These are phyloP conservation scores for Mesoligia furuncula DNA, from an alignment of 2,888 invertebrate genomes.

Conservation along the genomic window DNA sequence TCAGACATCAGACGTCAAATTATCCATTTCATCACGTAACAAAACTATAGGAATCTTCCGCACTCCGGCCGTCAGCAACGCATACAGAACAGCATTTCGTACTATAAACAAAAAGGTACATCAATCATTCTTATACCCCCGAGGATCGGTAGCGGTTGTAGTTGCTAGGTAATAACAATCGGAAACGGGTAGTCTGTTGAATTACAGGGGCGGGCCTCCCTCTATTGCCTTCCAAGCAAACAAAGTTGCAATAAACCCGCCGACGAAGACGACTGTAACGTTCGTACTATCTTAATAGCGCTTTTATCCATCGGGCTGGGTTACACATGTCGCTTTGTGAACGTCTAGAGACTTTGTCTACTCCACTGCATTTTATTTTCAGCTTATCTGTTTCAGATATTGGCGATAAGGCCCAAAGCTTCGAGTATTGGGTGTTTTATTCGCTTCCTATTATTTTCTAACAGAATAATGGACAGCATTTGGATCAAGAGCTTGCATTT, in stretches of 20 bases:
- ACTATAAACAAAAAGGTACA: slow-evolving; percentile 64
- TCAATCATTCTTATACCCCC: slow-evolving; percentile 68
- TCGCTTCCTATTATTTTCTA: slow-evolving; percentile 38
- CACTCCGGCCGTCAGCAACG: slow-evolving; percentile 24
- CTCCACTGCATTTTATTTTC: slow-evolving; percentile 77
- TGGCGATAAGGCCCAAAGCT: slow-evolving; percentile 55
- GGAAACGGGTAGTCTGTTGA: slow-evolving; percentile 80
- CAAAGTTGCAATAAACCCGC: slow-evolving; percentile 87
- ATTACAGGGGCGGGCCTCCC: slow-evolving; percentile 76
- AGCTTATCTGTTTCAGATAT: slow-evolving; percentile 66
- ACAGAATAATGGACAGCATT: slow-evolving; percentile 43
- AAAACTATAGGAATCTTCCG: slow-evolving; percentile 7
- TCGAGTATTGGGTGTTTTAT: slow-evolving; percentile 54
- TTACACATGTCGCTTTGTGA: slow-evolving; percentile 83
- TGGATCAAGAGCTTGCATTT: slow-evolving; percentile 34
- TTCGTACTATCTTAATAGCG: slow-evolving; percentile 79
- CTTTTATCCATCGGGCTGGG: slow-evolving; percentile 81
- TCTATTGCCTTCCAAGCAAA: slow-evolving; percentile 85
- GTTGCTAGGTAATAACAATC: slow-evolving; percentile 84
- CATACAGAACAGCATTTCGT: slow-evolving; percentile 45
- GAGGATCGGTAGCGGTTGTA: slow-evolving; percentile 63
- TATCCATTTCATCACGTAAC: slow-evolving; percentile 31
- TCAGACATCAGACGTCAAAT: slow-evolving; percentile 51
- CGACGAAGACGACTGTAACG: slow-evolving; percentile 79
- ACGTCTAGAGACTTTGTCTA: slow-evolving; percentile 71